Base-by-base conservation (phyloP, 2,888 invertebrate genomes). In the Matsumyia berberina region DNA sequence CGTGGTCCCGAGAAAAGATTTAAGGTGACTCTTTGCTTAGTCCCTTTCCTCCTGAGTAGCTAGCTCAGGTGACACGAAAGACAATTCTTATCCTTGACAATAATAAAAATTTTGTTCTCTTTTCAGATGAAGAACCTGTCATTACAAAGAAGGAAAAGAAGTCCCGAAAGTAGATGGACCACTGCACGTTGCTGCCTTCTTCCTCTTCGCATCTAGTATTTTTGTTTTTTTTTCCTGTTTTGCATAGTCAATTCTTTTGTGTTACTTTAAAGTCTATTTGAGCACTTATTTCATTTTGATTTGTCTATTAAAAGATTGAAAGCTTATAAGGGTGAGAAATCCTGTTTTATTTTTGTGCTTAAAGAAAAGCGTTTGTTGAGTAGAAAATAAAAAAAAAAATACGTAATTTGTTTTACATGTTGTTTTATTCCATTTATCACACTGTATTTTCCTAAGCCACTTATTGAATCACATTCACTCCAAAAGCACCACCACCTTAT, bases 121-220 rank as follows among this genome's bases (percentile, higher is more conserved):
- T 51, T 39, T 39, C 35, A 66, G 66, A 51, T 19, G 9, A 9
- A 12, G 64, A 64, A 12, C 35, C 19, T 37, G n/a, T n/a, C n/a
- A 2, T 39, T 0, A 39, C 37, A 51, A 66, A 66, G 51, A 51
- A 51, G 51, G 51, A 49, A n/a, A 66, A 29, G 66, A 66, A 51
- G 51, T 39, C 66, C 24, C 35, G 51, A 9, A 66, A 39, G 51
- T 66, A 39, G n/a, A 24, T 24, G 51, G 29, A 51, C 9, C 5
- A 1, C 37, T 19, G 33, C n/a, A 1, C 12, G 35, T 17, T 62
- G 9, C 1, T 11, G 6, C 1, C 5, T 7, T 4, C n/a, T n/a
- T 44, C 19, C 17, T 19, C 17, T 11, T 9, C n/a, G 19, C 24
- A 11, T 37, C 11, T 66, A 49, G 29, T 51, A 46, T 51, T 19